phyloP scores from a whole-genome alignment of 2,888 invertebrate species.

The Cynaeus angustus region DNA sequence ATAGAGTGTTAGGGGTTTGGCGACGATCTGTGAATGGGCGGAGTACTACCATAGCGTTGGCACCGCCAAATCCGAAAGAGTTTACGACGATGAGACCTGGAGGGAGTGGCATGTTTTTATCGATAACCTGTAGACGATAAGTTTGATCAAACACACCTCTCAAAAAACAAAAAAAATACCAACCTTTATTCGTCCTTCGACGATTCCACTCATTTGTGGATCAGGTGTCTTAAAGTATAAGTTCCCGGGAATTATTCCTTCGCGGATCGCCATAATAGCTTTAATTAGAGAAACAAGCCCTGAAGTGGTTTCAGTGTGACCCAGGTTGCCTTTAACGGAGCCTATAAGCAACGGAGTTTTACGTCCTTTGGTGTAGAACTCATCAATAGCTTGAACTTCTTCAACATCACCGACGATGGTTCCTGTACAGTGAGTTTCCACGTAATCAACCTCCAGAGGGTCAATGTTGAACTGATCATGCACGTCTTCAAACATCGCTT shows the following conservation, averaged over 20 bases:
- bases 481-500: slow-evolving; percentile 71
- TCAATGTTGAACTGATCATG: slow-evolving; percentile 73
- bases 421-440: slow-evolving; percentile 78
- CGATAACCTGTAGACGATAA: slow-evolving; percentile 69
- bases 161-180: not conserved
- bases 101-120: slow-evolving; percentile 71
- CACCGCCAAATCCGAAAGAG: slow-evolving; percentile 80
- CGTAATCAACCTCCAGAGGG: slow-evolving; percentile 73
- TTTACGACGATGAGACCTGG: slow-evolving; percentile 76
- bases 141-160: too few species aligned
- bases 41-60: slow-evolving; percentile 73
- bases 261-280: slow-evolving; percentile 80
- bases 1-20: slow-evolving; percentile 55
- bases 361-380: slow-evolving; percentile 60
- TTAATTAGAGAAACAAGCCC: slow-evolving; percentile 76
- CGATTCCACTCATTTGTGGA: slow-evolving; percentile 72
- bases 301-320: slow-evolving; percentile 71
- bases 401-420: slow-evolving; percentile 61
- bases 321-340: slow-evolving; percentile 73
- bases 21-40: slow-evolving; percentile 69
- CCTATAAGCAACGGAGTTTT: slow-evolving; percentile 76
- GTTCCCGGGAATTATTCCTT: slow-evolving; percentile 81
- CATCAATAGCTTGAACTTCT: slow-evolving; percentile 55
- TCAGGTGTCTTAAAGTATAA: slow-evolving; percentile 79
- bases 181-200: slow-evolving; percentile 72